These are phyloP conservation scores for Orius insidiosus DNA, from an alignment of 1,140 invertebrate species.

Conservation along the genomic window DNA sequence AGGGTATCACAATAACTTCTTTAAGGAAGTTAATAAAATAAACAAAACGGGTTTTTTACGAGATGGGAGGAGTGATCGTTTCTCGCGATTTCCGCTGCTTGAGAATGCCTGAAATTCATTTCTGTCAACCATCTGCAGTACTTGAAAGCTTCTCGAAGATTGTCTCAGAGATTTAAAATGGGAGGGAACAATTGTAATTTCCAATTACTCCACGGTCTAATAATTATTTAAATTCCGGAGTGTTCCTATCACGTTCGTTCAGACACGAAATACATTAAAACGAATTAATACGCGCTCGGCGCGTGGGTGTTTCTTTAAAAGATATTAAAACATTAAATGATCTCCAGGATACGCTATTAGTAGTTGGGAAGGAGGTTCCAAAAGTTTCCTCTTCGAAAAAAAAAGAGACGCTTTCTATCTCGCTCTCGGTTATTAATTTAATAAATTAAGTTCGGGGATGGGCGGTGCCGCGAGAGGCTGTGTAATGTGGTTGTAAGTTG, in stretches of 20 bases:
- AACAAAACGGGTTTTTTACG: too few relatives aligned
- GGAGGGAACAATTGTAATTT: neutral
- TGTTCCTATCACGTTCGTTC: neutral
- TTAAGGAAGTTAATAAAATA: too few relatives aligned
- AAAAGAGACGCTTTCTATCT: conserved; percentile 4
- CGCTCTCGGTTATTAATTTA: conserved; percentile 16
- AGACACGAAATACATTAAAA: conserved; percentile 14
- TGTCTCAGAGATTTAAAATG: too few relatives aligned
- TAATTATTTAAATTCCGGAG: neutral
- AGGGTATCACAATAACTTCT: too few relatives aligned
- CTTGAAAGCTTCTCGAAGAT: too few relatives aligned
- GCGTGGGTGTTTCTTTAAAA: conserved; percentile 3
- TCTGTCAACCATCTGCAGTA: too few relatives aligned
- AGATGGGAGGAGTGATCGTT: too few relatives aligned
- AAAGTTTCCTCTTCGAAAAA: neutral
- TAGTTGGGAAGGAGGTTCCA: too few relatives aligned
- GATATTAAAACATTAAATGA: conserved; percentile 12
- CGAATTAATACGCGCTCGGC: conserved; percentile 6
- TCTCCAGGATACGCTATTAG: conserved; percentile 9
- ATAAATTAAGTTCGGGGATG: conserved; percentile 15
- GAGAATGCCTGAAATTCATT: too few relatives aligned
- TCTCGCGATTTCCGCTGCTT: too few relatives aligned
- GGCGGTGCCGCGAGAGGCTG: conserved; percentile 1
- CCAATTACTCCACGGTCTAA: conserved; percentile 3
- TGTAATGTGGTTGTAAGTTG: conserved; percentile 16